phyloP scores from a whole-genome alignment of 2,113 vertebrate genomes.

The Chrysemys picta region DNA sequence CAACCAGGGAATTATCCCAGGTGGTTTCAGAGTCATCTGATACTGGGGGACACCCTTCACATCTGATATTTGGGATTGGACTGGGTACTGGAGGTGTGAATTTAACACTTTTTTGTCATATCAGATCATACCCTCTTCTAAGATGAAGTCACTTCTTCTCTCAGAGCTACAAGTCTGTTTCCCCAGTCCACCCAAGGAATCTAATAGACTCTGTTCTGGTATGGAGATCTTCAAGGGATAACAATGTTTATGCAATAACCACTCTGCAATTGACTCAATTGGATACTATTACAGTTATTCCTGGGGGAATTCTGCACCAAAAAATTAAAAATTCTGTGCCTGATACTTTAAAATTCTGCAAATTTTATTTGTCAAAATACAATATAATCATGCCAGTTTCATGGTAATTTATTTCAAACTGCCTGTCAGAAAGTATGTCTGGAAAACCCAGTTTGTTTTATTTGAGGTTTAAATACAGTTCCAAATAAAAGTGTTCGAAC shows the following conservation, averaged over 20 bases:
- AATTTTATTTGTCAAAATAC: no score
- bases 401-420: no score
- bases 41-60: background rate
- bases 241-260: background rate
- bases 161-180: background rate
- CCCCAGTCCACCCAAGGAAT: background rate
- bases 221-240: background rate
- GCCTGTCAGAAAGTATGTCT: no score
- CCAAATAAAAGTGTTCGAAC: background rate
- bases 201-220: background rate
- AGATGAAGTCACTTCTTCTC: background rate
- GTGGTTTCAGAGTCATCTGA: background rate
- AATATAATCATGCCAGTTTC: no score
- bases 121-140: background rate
- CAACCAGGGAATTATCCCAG: background rate
- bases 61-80: background rate
- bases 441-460: background rate
- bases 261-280: background rate
- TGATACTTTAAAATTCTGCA: no score
- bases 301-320: no score
- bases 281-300: background rate
- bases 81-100: background rate
- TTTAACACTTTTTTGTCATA: background rate
- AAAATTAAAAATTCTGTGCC: no score
- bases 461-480: background rate